Conservation (phyloP, 2,797 vertebrate species). For the Typhlichthys subterraneus region DNA sequence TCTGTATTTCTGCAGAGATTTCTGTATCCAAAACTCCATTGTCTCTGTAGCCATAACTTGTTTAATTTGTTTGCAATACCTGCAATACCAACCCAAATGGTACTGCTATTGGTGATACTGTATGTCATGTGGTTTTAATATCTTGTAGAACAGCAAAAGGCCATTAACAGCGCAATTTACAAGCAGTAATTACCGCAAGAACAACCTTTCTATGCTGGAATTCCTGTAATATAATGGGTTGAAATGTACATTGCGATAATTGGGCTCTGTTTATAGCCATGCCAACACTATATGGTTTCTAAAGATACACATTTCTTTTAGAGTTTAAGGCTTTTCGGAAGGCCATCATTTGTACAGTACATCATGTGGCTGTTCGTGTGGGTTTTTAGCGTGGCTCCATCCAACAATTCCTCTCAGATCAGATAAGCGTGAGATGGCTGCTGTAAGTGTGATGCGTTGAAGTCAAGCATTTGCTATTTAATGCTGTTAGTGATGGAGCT, state of each 20-base stretch:
- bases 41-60: background rate
- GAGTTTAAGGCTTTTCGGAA: background rate
- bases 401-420: too few relatives aligned
- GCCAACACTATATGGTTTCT: background rate
- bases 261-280: background rate
- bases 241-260: background rate
- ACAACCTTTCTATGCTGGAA: background rate
- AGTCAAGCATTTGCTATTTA: too few relatives aligned
- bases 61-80: background rate
- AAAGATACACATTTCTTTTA: background rate
- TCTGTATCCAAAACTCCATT: background rate
- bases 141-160: background rate
- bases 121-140: background rate
- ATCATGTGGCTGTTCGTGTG: background rate
- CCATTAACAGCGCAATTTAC: background rate
- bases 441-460: too few relatives aligned
- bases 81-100: background rate
- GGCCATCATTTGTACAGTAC: constrained; percentile 2
- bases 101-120: background rate
- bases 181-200: background rate
- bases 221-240: background rate
- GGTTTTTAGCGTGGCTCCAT: background rate
- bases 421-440: too few relatives aligned
- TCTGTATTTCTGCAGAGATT: background rate
- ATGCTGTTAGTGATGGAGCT: too few relatives aligned